These are phyloP conservation scores for Pycnonotus jocosus DNA, from an alignment of 2,113 vertebrate species.

Conservation along the genomic window DNA sequence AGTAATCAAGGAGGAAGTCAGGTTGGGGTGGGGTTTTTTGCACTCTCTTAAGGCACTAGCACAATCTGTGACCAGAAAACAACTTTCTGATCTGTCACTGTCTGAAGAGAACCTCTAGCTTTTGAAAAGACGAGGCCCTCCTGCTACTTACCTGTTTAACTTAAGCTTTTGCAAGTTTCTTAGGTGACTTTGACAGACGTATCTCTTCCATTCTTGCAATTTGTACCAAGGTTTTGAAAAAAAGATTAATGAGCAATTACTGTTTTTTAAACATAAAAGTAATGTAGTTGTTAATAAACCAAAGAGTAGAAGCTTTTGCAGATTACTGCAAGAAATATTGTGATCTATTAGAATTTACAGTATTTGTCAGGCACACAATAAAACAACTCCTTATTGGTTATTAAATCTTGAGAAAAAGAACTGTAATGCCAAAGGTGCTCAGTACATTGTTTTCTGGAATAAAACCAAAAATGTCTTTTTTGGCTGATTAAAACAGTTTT, in stretches of 20 bases:
- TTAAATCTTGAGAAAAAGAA: not conserved
- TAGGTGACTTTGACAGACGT: not conserved
- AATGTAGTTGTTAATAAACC: not conserved
- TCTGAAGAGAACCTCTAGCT: not conserved
- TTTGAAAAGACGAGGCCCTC: not conserved
- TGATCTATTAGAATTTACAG: not conserved
- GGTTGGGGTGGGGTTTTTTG: not conserved
- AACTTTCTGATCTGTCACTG: not conserved
- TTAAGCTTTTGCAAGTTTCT: not conserved
- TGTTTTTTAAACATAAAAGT: not conserved
- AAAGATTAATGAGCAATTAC: not conserved
- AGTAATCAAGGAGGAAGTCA: accelerated
- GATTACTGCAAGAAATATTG: not conserved
- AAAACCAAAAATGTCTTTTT: not conserved
- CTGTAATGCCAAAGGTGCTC: not conserved
- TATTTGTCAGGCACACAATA: not conserved
- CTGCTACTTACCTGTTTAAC: not conserved
- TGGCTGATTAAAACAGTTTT: not conserved
- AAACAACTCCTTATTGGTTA: not conserved
- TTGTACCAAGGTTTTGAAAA: not conserved
- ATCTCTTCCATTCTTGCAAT: not conserved
- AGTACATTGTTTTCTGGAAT: not conserved
- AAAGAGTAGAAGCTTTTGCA: not conserved
- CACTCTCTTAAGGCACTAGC: not conserved
- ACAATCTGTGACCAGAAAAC: not conserved